Conservation (phyloP, 2,797 vertebrate species). For the Rhinogobio ventralis region DNA sequence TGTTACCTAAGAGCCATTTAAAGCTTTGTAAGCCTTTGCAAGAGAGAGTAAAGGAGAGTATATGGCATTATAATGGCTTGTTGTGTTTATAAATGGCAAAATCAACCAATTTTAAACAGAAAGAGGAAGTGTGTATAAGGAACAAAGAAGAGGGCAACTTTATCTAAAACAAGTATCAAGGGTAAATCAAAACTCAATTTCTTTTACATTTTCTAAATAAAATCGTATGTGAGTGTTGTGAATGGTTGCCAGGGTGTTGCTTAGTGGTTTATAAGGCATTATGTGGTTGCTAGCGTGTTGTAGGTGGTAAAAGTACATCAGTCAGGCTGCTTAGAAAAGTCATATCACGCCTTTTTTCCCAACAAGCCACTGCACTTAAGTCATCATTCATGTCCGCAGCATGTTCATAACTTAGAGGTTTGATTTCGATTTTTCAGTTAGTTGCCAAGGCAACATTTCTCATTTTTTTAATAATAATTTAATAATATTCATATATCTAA, state of each 20-base stretch:
- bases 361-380: not conserved
- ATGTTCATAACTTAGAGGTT: not conserved
- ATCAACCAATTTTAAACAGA: not conserved
- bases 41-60: conserved; percentile 20
- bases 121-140: not conserved
- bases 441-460: too few relatives aligned
- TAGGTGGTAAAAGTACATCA: not conserved
- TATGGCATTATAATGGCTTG: conserved; percentile 6
- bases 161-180: not conserved
- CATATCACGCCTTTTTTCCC: not conserved
- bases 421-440: not conserved
- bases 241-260: not conserved
- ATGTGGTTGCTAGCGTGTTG: not conserved
- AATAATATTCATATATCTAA: too few relatives aligned
- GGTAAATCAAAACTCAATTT: not conserved
- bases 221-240: not conserved
- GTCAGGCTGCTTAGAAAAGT: not conserved
- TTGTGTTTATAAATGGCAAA: not conserved
- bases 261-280: not conserved
- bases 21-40: not conserved
- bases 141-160: not conserved
- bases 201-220: not conserved
- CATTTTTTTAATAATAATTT: too few relatives aligned
- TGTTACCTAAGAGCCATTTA: conserved; percentile 66
- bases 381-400: not conserved